A percentile compares a stretch with the other conserved stretches of the same genome.
phyloP scores from a whole-genome alignment of 1,140 invertebrate species.

The Triops cancriformis region DNA sequence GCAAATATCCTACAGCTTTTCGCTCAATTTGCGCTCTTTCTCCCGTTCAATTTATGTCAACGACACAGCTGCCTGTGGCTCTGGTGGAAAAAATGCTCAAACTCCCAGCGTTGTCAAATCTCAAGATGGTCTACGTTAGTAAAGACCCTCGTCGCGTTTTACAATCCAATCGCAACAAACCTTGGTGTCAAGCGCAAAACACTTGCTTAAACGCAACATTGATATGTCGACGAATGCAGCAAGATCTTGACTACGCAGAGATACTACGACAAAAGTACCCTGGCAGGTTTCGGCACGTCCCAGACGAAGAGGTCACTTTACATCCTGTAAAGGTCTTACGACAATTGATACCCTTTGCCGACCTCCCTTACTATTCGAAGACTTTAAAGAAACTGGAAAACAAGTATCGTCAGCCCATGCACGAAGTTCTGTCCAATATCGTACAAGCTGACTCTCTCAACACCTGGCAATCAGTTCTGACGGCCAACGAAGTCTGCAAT shows the following conservation, averaged over 20 bases:
- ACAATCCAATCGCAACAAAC: neutral
- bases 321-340: neutral
- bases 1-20: neutral
- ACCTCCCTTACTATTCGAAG: neutral
- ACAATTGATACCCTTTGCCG: neutral
- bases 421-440: too few relatives aligned
- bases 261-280: neutral
- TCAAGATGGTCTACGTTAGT: neutral
- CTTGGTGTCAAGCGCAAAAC: neutral
- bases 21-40: neutral
- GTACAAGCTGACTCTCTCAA: too few relatives aligned
- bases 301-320: neutral
- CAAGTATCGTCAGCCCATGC: too few relatives aligned
- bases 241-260: neutral
- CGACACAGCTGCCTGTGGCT: neutral
- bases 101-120: neutral
- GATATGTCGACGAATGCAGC: neutral
- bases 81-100: neutral
- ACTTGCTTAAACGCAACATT: neutral
- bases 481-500: too few relatives aligned
- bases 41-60: neutral
- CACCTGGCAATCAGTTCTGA: too few relatives aligned
- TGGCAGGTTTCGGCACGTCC: neutral
- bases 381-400: neutral
- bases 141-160: neutral